Percentiles rank a stretch among this genome's conserved stretches.
These are phyloP conservation scores for Endotricha flammealis DNA, from an alignment of 2,888 invertebrate species.

Conservation along the genomic window DNA sequence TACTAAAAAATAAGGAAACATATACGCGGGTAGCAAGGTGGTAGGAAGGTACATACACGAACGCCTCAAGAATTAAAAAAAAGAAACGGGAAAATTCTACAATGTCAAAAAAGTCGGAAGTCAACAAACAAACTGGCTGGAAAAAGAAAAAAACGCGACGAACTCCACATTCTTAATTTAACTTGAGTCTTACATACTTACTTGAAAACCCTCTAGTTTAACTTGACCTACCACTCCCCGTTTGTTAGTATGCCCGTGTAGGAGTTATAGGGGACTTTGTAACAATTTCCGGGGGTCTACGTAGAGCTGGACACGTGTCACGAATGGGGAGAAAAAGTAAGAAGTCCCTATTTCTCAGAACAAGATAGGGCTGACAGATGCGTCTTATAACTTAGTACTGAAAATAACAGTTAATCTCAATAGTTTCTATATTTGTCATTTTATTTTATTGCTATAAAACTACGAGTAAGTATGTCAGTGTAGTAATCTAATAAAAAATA, in stretches of 20 bases:
- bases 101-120: constrained; percentile 74
- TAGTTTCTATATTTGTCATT: too few relatives aligned
- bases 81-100: constrained; percentile 61
- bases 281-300: constrained; percentile 31
- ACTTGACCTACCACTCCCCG: constrained; percentile 25
- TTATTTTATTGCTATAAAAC: too few relatives aligned
- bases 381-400: neutral
- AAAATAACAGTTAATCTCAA: neutral
- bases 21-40: constrained; percentile 42
- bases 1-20: constrained; percentile 44
- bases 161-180: constrained; percentile 78
- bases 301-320: constrained; percentile 46
- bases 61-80: constrained; percentile 69
- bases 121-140: constrained; percentile 70
- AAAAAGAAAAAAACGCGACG: constrained; percentile 54
- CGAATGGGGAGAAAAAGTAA: constrained; percentile 55
- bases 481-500: too few relatives aligned
- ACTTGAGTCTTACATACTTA: constrained; percentile 75
- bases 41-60: constrained; percentile 56
- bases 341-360: constrained; percentile 66
- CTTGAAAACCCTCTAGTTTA: constrained; percentile 41
- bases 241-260: constrained; percentile 7
- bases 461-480: too few relatives aligned
- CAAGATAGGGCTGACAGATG: constrained; percentile 22
- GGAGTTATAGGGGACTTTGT: constrained; percentile 18